Evolutionary conservation across 2,113 vertebrate species (phyloP), one percentile per base, ranked within the genome.

Genomic region (Datnioides undecimradiatus): DNA sequence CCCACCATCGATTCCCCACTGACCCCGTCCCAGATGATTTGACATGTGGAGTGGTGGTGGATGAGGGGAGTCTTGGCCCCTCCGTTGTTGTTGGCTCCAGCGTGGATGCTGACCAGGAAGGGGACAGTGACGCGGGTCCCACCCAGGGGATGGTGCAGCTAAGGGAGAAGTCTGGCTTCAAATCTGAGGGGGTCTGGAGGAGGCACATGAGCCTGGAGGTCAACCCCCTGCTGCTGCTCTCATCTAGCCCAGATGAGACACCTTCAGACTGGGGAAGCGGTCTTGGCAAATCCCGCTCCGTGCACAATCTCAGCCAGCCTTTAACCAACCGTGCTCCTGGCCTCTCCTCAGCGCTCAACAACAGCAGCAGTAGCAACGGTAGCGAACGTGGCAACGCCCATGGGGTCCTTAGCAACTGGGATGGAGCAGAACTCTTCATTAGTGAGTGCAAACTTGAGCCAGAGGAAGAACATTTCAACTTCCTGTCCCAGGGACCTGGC

Each of bases 281-380:
- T 80, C 94, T 97, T 16, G 97, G 96, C 58, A 98, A 98, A 87
- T 98, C 97, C 65, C 91, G 96, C 83, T 99, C 98, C 21, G 96
- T 95, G 79, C 97, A 99, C 91, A 97, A 97, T 87, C 95, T 99
- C 86, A 96, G 96, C 90, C 96, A 95, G 62, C 95, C 96, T 38
- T 69, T 76, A 19, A 95, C 94, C 79, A 96, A 95, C 92, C 95
- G 94, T 89, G 95, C 93, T 85, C 88, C 95, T 41, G 93, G 95
- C 78, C 90, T 96, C 70, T 94, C 96, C 83, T 95, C 91, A 88
- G 93, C 51, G 1, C 78, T 87, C 54, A 87, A 83, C 90, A 82
- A 85, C 94, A 95, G 84, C 79, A 90, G 86, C 76, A 90, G 89
- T 79, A 96, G 96, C 90, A 96, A 95, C 88, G 92, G 95, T 87